Base-by-base conservation (phyloP, 2,888 invertebrate species). In the Ischnus inquisitorius region DNA sequence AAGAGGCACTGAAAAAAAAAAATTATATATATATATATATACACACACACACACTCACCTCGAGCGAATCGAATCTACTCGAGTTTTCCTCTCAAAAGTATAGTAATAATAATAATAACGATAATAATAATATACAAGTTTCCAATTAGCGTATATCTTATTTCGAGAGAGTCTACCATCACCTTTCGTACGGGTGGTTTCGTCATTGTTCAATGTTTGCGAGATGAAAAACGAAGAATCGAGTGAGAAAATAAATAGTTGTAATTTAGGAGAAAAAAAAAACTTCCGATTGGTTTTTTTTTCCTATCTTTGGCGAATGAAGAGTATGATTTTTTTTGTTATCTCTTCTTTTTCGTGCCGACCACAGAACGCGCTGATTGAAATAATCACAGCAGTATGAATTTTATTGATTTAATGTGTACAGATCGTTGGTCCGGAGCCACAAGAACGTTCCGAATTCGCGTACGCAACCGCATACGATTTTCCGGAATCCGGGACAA, bases 201-300 rank as follows among this genome's bases (percentile, higher is more conserved):
- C 64, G 78, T 72, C 71, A 67, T 82, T 85, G 60, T 79, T 69
- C 74, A 62, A 72, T 84, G 76, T 82, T 83, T 57, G 25, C 25
- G 48, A 51, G 16, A 69, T 62, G 57, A 34, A 34, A 78, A 64
- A 78, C 51, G 54, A 78, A 43, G 60, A 77, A 65, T 8, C 64
- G 22, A 71, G 48, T 8, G 22, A 65, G 51, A 62, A 68, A 62
- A 62, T 43, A 62, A 60, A 62, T 81, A 41, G 64, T 76, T 68
- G 34, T 74, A 39, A 41, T 60, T 57, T 72, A 54, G 54, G 19
- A 65, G 54, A 34, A 65, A 62, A 62, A 46, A 69, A 57, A 60
- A 72, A 25, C 67, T 67, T 43, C n/a, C 34, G 57, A 54, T 48
- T 54, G 41, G 28, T 34, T 76, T 83, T 69, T 74, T 67, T 76